These are phyloP conservation scores for Drosophila antonietae DNA, from an alignment of 2,888 invertebrate species.

Conservation along the genomic window DNA sequence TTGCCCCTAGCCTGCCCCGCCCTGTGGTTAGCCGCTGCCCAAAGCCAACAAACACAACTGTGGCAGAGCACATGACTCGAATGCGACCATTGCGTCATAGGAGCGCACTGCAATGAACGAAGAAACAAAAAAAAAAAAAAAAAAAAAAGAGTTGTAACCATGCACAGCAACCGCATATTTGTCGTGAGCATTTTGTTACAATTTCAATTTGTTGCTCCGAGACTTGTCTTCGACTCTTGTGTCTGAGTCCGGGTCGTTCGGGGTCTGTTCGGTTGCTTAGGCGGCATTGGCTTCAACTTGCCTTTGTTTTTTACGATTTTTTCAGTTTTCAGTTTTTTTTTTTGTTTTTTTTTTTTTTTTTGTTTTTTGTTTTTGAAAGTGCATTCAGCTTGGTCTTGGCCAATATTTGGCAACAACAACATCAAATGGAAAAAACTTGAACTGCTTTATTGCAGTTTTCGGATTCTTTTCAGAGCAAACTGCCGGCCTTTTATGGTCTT, in stretches of 20 bases:
- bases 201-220: slow-evolving; percentile 74
- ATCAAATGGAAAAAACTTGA: slow-evolving; percentile 58
- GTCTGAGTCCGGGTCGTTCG: slow-evolving; percentile 29
- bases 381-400: slow-evolving; percentile 72
- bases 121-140: not conserved
- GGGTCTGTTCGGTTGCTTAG: slow-evolving; percentile 23
- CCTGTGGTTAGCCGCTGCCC: slow-evolving; percentile 36
- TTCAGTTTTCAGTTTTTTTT: slow-evolving; percentile 2
- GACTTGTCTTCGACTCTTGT: slow-evolving; percentile 49
- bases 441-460: slow-evolving; percentile 74
- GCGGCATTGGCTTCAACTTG: slow-evolving; percentile 67
- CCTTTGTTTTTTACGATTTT: slow-evolving; percentile 20
- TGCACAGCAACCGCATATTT: slow-evolving; percentile 72
- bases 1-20: not conserved
- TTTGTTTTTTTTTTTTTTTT: too few species aligned
- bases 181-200: slow-evolving; percentile 79
- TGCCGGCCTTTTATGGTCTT: slow-evolving; percentile 38
- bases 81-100: slow-evolving; percentile 73
- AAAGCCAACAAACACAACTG: slow-evolving; percentile 47
- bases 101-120: slow-evolving; percentile 28
- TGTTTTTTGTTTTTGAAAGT: slow-evolving; percentile 67
- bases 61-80: slow-evolving; percentile 66
- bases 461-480: slow-evolving; percentile 50
- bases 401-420: slow-evolving; percentile 68
- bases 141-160: slow-evolving; percentile 37